phyloP scores from a whole-genome alignment of 2,888 invertebrate genomes.

The Acanthosepion pharaonis region DNA sequence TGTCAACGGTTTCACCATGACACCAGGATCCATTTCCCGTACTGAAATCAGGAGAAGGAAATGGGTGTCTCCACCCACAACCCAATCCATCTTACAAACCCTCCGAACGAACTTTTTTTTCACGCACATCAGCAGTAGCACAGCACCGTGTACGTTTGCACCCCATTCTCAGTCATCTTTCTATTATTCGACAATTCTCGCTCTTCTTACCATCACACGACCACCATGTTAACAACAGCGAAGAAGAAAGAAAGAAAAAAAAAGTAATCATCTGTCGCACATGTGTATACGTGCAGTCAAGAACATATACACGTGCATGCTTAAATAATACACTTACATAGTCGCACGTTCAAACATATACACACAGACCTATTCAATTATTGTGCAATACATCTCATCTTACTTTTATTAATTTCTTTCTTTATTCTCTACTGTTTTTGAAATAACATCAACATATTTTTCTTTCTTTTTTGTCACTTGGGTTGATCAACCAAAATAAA shows the following conservation, averaged over 20 bases:
- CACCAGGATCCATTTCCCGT: conserved; percentile 33
- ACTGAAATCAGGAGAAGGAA: background rate
- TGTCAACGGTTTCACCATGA: background rate
- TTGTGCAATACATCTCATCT: background rate
- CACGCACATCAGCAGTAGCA: background rate
- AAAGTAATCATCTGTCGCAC: background rate
- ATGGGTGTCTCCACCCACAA: background rate
- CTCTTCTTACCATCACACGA: background rate
- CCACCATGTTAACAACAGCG: background rate
- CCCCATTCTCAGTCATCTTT: background rate
- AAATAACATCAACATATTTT: background rate
- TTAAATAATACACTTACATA: background rate
- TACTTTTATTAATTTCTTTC: too few species aligned
- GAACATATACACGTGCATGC: background rate
- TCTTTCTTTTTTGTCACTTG: background rate
- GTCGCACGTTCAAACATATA: background rate
- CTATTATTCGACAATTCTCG: background rate
- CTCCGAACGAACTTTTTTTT: background rate
- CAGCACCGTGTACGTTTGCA: background rate
- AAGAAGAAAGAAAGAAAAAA: too few species aligned
- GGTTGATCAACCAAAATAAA: background rate
- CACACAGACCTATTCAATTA: background rate
- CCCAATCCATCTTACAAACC: background rate
- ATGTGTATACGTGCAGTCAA: background rate
- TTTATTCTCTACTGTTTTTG: background rate